Evolutionary conservation across 2,888 invertebrate genomes (phyloP), one percentile per base, ranked within the genome.

Genomic region (Eupeodes luniger): DNA sequence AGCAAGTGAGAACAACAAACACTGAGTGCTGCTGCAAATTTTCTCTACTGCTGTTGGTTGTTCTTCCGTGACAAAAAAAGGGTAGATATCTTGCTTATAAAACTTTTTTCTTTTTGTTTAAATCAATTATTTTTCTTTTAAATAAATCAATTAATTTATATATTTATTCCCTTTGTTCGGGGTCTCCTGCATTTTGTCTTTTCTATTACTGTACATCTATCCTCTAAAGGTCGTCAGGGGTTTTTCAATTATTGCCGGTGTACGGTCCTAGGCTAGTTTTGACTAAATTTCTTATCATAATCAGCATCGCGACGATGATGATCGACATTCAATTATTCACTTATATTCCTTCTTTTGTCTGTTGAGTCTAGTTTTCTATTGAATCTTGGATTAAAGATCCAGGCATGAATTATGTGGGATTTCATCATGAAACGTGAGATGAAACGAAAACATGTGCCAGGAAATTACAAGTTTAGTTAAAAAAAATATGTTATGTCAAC

Each of bases 31-130:
- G 19, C 64, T 70, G 19, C 44, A 6, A 27, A 49, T 40, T 47
- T 62, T 55, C 14, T 27, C 27, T 34, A 9, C 34, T 61, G 40
- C 49, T 85, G 27, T 53, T 80, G 74, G 11, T 19, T 5, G 49
- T 49, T 47, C 34, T 34, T 74, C 49, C 49, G 11, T 5, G 5
- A n/a, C 7, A 14, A 34, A 11, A 14, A 6, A 1, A 34, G 34
- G 36, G 40, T 62, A 62, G 16, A 16, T 62, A 59, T 57, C 27
- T 19, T 27, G 27, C 3, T 7, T 2, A 27, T 10, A 61, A 16
- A 61, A 14, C 4, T 3, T 1, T 55, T 55, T 9, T 55, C 11
- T 19, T n/a, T 36, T n/a, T 36, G 5, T 51, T 14, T n/a, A 14
- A 36, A 36, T 34, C 14, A n/a, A 12, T 12, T 34, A 1, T 7